Conservation (phyloP, 1,140 invertebrate genomes). For the Brachionus rubens region DNA sequence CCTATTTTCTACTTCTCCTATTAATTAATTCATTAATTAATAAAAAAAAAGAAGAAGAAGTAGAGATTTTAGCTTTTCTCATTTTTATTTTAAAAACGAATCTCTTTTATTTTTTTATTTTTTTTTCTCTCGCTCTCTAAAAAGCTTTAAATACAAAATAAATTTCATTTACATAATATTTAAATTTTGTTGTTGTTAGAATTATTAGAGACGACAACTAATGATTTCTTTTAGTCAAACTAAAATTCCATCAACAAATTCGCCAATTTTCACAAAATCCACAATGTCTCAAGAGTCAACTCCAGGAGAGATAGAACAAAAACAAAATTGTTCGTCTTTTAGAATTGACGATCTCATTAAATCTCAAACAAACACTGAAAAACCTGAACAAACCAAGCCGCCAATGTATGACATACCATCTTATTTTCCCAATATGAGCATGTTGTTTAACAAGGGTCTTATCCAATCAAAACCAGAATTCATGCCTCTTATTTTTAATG, state of each 20-base stretch:
- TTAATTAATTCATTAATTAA: slow-evolving; percentile 35
- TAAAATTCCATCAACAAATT: neutral
- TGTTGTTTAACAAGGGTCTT: neutral
- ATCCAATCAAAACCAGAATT: neutral
- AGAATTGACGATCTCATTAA: slow-evolving; percentile 10
- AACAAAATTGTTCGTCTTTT: neutral
- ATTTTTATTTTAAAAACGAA: no score
- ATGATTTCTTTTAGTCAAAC: no score
- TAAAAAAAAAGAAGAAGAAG: no score
- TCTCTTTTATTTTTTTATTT: no score
- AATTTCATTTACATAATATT: no score
- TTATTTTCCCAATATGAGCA: neutral
- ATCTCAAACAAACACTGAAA: neutral
- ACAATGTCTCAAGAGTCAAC: neutral
- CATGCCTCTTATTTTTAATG: neutral
- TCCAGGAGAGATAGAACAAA: neutral
- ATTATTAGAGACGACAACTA: no score
- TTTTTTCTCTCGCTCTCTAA: no score
- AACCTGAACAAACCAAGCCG: neutral
- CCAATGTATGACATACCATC: neutral
- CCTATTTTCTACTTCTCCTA: neutral
- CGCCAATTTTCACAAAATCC: neutral
- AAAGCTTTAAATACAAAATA: no score
- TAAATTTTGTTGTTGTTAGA: no score
- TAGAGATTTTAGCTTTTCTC: no score